phyloP scores from a whole-genome alignment of 1,140 invertebrate species.

The Listronotus oregonensis region DNA sequence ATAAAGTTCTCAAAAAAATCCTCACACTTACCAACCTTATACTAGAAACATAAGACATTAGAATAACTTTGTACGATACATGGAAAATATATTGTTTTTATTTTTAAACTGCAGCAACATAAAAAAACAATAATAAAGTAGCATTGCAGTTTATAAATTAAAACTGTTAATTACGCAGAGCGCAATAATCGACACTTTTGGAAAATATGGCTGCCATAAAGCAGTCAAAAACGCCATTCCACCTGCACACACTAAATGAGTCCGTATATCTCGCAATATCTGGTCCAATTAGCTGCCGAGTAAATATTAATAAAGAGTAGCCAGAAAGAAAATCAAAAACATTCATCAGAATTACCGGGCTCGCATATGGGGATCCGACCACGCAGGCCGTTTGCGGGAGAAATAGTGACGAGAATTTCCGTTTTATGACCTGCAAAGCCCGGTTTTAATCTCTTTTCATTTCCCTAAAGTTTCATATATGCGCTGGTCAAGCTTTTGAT shows the following conservation, averaged over 20 bases:
- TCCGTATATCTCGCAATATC: conserved; percentile 36
- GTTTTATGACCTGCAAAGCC: conserved; percentile 35
- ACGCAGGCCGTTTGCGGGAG: conserved; percentile 46
- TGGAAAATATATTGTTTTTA: too few relatives aligned
- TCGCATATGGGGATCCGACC: conserved; percentile 48
- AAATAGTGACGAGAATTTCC: conserved; percentile 51
- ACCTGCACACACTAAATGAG: conserved; percentile 32
- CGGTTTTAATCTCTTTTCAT: conserved; percentile 40
- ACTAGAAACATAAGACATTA: too few relatives aligned
- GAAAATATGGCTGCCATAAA: conserved; percentile 31
- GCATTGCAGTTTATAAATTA: too few relatives aligned
- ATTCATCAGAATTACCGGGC: conserved; percentile 49
- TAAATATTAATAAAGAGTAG: conserved; percentile 44
- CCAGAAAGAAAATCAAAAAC: conserved; percentile 50
- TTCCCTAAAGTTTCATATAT: conserved; percentile 22
- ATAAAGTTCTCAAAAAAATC: too few relatives aligned
- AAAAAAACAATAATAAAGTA: too few relatives aligned
- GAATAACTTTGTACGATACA: too few relatives aligned
- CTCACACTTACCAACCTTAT: too few relatives aligned
- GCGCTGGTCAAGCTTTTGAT: conserved; percentile 2
- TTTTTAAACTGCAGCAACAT: too few relatives aligned
- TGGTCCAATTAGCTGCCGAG: conserved; percentile 38
- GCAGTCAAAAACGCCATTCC: conserved; percentile 38
- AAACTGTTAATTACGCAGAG: too few relatives aligned
- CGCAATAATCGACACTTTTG: conserved; percentile 23